Evolutionary conservation across 2,797 vertebrate species (phyloP), one percentile per base, ranked within the genome.

Genomic region (Mormyrops attenuatus): DNA sequence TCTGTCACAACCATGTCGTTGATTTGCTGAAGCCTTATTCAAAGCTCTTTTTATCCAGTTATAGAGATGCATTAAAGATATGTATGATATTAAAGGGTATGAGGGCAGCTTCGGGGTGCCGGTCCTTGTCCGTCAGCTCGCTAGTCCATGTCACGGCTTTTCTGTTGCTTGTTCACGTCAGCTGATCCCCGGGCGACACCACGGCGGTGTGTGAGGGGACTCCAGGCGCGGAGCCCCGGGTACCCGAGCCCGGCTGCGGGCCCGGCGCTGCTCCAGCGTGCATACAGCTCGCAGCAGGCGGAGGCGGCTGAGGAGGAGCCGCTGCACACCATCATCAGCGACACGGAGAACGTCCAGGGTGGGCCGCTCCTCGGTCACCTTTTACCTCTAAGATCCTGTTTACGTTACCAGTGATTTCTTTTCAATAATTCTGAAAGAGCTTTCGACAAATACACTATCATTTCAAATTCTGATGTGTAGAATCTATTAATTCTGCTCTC

Each of bases 341-440:
- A 96, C 91, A 97, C 97, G 0, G 98, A 99, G 94, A 94, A 94
- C 0, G 96, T 99, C 3, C 93, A 97, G 96, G 98, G 98, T 99
- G 91, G 0, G 66, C 2, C 5, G 30, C 6, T 15, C 3, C 4
- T 17, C 41, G 22, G 52, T 22, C n/a, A 30, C 55, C 7, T 44
- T 63, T 55, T 17, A 17, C 69, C 34, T 5, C 34, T 41, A 20
- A 2, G 3, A 53, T 30, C 17, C 6, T 34, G 5, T 17, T 77
- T 38, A 87, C 30, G 85, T 57, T 13, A 57, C 8, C 30, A 1
- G 11, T 41, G 38, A 4, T 41, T 41, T 41, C 38, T 77, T 17
- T 34, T 15, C 3, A 77, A 17, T 34, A 5, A 15, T 34, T 38
- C 69, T 41, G 69, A 17, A 20, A 77, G 69, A 38, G 38, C 9